Percentiles rank a stretch among this genome's conserved stretches.
phyloP scores from a whole-genome alignment of 2,113 vertebrate species.

The Hypocryptadius cinnamomeus region DNA sequence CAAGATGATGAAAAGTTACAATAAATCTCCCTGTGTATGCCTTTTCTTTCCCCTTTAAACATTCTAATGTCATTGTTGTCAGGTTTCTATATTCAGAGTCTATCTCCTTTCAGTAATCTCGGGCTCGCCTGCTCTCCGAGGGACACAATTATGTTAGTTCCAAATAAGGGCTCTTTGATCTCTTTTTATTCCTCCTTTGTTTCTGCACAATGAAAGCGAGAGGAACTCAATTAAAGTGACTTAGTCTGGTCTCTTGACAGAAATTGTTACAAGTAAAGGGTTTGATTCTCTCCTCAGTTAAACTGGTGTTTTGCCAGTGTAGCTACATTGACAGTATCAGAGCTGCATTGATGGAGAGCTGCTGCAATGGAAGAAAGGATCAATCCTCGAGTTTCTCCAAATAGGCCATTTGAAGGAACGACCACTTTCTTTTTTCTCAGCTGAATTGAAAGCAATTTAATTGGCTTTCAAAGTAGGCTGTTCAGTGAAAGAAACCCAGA shows the following conservation, averaged over 20 bases:
- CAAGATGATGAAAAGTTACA: background rate
- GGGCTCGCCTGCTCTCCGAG: conserved; percentile 5
- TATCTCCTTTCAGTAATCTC: conserved; percentile 46
- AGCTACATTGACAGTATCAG: conserved; percentile 24
- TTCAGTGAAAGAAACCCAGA: background rate
- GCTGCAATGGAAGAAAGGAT: conserved; percentile 28
- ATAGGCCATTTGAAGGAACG: background rate
- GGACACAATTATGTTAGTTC: conserved; percentile 55
- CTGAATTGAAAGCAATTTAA: conserved; percentile 36
- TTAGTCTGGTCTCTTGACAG: conserved; percentile 51
- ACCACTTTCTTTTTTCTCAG: background rate
- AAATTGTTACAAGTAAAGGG: conserved; percentile 44
- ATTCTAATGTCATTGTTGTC: conserved; percentile 24
- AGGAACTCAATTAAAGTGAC: conserved; percentile 58
- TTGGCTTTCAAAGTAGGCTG: background rate
- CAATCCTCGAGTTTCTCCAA: conserved; percentile 39
- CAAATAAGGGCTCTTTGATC: conserved; percentile 62
- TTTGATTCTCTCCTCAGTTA: conserved; percentile 45
- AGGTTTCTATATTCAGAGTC: conserved; percentile 37
- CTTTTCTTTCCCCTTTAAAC: background rate
- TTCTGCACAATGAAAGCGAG: conserved; percentile 44
- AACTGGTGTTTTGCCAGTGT: conserved; percentile 12
- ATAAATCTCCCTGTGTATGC: background rate
- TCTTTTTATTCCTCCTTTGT: conserved; percentile 59
- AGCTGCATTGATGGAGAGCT: conserved; percentile 16